Evolutionary conservation across 1,140 invertebrate species (phyloP), one percentile per base, ranked within the genome.

Genomic region (Archegozetes longisetosus): DNA sequence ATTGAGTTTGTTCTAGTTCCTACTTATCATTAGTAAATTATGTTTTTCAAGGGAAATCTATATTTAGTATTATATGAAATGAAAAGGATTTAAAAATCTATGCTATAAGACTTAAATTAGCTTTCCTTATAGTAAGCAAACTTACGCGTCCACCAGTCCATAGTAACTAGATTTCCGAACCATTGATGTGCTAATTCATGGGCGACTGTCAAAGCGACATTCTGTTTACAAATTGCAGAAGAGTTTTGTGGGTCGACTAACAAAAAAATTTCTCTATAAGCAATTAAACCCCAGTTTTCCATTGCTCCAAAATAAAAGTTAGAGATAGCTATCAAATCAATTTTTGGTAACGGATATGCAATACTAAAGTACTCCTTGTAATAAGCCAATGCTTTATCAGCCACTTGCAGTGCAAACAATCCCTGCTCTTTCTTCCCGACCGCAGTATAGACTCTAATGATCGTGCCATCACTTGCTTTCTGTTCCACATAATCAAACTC

Each of bases 401-500:
- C 67, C 3, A 62, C 70, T 60, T 95, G 82, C 1, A 97, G 71
- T 0, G 91, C 91, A 76, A 95, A 97, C 59, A 80, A 68, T 3
- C 92, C 93, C 70, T 95, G 90, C 65, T 95, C 86, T 64, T 84
- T 84, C 70, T 94, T 94, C 1, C 87, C 88, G 3, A 85, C 79
- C 2, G 89, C 88, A 4, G 92, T 94, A 68, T 93, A 97, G 0
- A 96, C 89, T 62, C 92, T 75, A 0, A 97, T 83, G 23, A 84
- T 64, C 6, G 60, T 67, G 13, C 87, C 89, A 74, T 92, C 85
- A 17, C 74, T 74, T 0, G 84, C 84, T 63, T 72, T 82, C 61
- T 79, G 82, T 71, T 96, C 91, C 2, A 96, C 80, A 72, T 83
- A 91, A 72, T 96, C 92, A 72, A 87, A 96, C 72, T 96, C 89